Evolutionary conservation across 53 echinoderm and acorn worm species (phyloP), one percentile per base, ranked within the genome.

Genomic region (Holothuria scabra): DNA sequence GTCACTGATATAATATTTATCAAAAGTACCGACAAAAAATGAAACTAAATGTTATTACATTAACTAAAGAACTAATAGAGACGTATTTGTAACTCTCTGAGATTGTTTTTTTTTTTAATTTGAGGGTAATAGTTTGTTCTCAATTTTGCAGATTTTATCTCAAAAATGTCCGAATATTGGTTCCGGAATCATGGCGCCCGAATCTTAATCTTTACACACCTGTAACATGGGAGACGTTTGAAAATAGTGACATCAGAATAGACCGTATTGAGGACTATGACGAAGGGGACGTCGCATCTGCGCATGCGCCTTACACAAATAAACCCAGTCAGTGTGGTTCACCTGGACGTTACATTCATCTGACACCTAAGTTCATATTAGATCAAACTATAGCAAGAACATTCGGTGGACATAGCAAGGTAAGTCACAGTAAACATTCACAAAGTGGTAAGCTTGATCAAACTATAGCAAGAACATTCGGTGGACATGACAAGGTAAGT

Each of bases 341-440:
- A 41, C 82, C 82, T 12, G 82, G 82, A 8, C 62, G 82, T 6
- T 81, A 62, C 16, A 81, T 81, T 31, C 46, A 46, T 3, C 31
- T 81, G 35, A 62, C 82, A 19, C 82, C 62, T 19, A 21, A 62
- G 4, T 81, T 81, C n/a, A 63, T 63, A 3, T 38, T 21, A 63
- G 21, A 61, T 2, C 23, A 44, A 1, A 37, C 60, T 23, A n/a
- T 63, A 4, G 82, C 82, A 30, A 19, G n/a, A n/a, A n/a, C n/a
- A n/a, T n/a, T n/a, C 65, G 82, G 82, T 44, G 82, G 65, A 38
- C 32, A 81, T 63, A 65, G 8, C 0, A 81, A 81, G 82, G 82
- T 81, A 81, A 0, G 71, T 52, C 0, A 18, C 4, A 1, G 52
- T 52, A 18, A 18, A 16, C 16, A 16, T 8, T 0, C 41, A 8